phyloP scores from a whole-genome alignment of 2,113 vertebrate genomes.

The Polyodon spathula region DNA sequence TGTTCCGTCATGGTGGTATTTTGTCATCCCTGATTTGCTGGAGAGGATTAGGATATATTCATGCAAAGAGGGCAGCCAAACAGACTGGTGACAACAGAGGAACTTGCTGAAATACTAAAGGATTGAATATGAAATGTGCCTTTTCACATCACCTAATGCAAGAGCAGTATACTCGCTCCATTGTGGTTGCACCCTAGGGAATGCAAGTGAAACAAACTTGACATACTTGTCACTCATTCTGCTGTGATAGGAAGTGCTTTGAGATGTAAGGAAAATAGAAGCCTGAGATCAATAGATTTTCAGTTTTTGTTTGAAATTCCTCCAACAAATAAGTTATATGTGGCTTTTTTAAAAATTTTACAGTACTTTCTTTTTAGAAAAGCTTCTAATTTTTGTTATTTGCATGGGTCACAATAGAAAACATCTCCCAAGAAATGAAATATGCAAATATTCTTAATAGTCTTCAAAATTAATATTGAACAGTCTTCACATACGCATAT shows the following conservation, averaged over 20 bases:
- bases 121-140: constrained; percentile 1
- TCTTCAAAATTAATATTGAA: no score
- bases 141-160: background rate
- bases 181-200: background rate
- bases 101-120: background rate
- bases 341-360: no score
- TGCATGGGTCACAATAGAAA: no score
- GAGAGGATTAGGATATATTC: constrained; percentile 19
- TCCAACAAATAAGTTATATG: no score
- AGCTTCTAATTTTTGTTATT: no score
- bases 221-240: background rate
- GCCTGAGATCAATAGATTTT: no score
- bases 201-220: background rate
- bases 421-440: no score
- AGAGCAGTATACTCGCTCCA: background rate
- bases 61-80: constrained; percentile 2
- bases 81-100: background rate
- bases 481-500: no score
- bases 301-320: no score
- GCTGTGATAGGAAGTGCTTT: background rate
- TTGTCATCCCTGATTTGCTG: constrained; percentile 16
- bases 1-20: constrained; percentile 11
- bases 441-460: no score
- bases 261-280: no score
- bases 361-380: no score